Evolutionary conservation across 2,888 invertebrate species (phyloP).

Genomic region (Nasonovia ribisnigri): DNA sequence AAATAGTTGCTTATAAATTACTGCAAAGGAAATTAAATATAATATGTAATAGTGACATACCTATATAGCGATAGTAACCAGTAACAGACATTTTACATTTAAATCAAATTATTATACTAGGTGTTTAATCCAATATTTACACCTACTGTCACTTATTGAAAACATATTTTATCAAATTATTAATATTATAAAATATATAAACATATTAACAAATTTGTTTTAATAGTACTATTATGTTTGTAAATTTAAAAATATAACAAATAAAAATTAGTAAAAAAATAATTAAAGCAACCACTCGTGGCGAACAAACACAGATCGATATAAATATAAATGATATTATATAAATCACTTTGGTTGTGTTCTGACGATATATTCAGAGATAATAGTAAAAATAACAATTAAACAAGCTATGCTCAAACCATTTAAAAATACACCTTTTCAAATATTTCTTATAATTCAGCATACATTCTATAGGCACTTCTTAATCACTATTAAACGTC

Average conservation of each 20-base stretch:
- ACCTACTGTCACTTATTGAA: background rate
- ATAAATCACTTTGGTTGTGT: background rate
- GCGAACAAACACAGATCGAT: background rate
- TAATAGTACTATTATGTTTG: background rate
- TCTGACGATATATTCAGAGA: background rate
- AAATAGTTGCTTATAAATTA: background rate
- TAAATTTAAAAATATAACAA: background rate
- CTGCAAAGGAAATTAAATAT: background rate
- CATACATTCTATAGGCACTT: background rate
- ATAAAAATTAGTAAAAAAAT: background rate
- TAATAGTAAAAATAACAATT: background rate
- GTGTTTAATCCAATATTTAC: background rate
- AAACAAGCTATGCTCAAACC: background rate
- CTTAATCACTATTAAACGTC: background rate
- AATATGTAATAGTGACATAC: background rate
- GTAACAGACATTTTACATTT: background rate
- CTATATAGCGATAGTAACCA: background rate
- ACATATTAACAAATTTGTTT: background rate
- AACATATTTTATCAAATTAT: background rate
- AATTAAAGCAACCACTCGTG: background rate
- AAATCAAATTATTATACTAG: background rate
- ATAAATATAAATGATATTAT: background rate
- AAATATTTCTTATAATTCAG: background rate
- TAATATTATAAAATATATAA: background rate
- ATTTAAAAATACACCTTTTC: background rate